A percentile compares a stretch with the other conserved stretches of the same genome.
These are phyloP conservation scores for Reticulitermes lucifugus DNA, from an alignment of 2,888 invertebrate species.

Conservation along the genomic window DNA sequence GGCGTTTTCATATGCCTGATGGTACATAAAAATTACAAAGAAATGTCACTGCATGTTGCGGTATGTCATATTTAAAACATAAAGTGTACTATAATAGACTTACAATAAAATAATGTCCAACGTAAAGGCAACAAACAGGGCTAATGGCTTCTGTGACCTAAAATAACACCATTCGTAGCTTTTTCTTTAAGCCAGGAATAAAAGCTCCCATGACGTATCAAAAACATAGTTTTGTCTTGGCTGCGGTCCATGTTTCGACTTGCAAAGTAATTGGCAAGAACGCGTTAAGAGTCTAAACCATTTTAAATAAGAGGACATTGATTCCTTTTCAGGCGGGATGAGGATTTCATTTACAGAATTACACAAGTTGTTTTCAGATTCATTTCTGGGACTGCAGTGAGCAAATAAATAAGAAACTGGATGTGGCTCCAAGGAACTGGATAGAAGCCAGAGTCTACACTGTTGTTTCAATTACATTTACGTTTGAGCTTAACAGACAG, in stretches of 20 bases:
- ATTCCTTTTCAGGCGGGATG: background rate
- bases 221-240: background rate
- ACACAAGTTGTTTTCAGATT: conserved; percentile 5
- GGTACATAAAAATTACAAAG: no score
- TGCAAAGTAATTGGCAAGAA: conserved; percentile 6
- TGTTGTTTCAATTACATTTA: background rate
- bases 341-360: conserved; percentile 10
- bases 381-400: conserved; percentile 7
- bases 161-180: no score
- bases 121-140: no score
- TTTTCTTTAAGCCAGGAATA: background rate
- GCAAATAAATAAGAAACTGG: conserved; percentile 8
- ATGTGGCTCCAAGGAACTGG: conserved; percentile 3
- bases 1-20: no score
- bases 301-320: background rate
- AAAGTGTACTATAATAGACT: no score
- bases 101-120: no score
- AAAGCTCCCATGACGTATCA: background rate
- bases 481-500: background rate
- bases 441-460: background rate
- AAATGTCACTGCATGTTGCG: no score
- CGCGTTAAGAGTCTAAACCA: background rate
- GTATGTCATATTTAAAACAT: no score
- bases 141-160: no score
- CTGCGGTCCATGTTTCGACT: background rate